phyloP scores from a whole-genome alignment of 2,888 invertebrate genomes.

The Pristionchus fissidentatus region DNA sequence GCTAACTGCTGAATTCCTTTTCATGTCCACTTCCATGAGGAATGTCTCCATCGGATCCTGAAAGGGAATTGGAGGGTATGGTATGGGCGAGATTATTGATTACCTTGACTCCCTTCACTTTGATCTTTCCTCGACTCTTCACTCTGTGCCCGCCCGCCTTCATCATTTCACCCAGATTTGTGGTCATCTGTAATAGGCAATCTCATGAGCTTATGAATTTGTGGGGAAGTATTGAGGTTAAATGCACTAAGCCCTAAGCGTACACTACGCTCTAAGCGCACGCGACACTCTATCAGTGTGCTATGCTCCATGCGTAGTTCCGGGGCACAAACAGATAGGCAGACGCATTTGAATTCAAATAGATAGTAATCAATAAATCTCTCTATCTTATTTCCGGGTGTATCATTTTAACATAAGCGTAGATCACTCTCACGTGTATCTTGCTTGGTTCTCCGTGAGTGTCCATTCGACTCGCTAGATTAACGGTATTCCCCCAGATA shows the following conservation, averaged over 20 bases:
- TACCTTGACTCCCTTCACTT: conserved; percentile 85
- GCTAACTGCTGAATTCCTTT: conserved; percentile 64
- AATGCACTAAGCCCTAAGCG: too few relatives aligned
- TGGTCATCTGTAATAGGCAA: conserved; percentile 82
- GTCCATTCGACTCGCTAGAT: conserved; percentile 97
- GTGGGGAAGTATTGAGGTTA: background rate
- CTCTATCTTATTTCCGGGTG: background rate
- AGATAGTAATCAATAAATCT: background rate
- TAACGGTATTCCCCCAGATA: conserved; percentile 98
- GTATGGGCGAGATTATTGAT: background rate
- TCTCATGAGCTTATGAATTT: too few relatives aligned
- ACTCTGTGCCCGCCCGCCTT: conserved; percentile 89
- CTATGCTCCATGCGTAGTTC: too few relatives aligned
- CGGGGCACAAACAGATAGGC: too few relatives aligned
- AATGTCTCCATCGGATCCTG: conserved; percentile 73
- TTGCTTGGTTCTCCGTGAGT: conserved; percentile 89
- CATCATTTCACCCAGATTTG: conserved; percentile 87
- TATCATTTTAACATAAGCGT: too few relatives aligned
- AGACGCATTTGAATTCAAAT: too few relatives aligned
- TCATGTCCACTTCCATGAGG: conserved; percentile 68
- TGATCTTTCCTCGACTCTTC: conserved; percentile 91
- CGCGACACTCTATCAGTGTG: too few relatives aligned
- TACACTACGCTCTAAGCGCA: too few relatives aligned
- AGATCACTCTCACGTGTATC: conserved; percentile 77
- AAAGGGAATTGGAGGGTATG: conserved; percentile 1